A percentile compares a stretch with the other conserved stretches of the same genome.
These are phyloP conservation scores for Periophthalmodon schlosseri DNA, from an alignment of 2,113 vertebrate species.

Conservation along the genomic window DNA sequence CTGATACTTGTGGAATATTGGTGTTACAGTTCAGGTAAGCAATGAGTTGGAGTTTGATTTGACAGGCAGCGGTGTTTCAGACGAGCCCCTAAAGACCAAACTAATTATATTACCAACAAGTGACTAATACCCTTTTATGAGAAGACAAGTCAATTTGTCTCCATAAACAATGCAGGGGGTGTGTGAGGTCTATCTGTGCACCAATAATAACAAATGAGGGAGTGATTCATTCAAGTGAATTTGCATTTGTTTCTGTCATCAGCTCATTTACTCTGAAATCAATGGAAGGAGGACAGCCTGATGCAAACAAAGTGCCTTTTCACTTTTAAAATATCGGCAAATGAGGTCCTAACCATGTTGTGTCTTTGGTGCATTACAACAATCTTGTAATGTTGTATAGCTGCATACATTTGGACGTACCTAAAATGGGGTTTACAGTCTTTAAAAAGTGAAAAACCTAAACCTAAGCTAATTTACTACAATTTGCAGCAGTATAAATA, in stretches of 20 bases:
- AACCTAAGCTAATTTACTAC: too few relatives aligned
- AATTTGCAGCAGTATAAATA: too few relatives aligned
- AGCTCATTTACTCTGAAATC: background rate
- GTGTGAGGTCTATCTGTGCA: background rate
- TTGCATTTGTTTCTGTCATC: background rate
- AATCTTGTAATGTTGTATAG: too few relatives aligned
- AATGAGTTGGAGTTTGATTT: background rate
- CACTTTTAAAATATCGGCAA: background rate
- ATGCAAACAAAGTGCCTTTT: background rate
- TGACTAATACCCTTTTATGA: conserved; percentile 14
- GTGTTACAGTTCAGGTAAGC: background rate
- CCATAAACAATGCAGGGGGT: conserved; percentile 16
- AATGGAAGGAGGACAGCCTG: background rate
- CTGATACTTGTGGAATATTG: background rate
- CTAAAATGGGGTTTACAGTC: too few relatives aligned
- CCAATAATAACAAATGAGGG: conserved; percentile 30
- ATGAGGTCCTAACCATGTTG: background rate
- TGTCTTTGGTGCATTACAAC: background rate
- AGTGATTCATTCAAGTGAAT: conserved; percentile 14
- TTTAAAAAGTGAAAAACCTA: too few relatives aligned
- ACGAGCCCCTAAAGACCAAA: conserved; percentile 14
- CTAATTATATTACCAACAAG: conserved; percentile 39
- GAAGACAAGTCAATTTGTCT: conserved; percentile 37
- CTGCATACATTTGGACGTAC: too few relatives aligned
- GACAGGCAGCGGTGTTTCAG: background rate